Conservation (phyloP, 2,113 vertebrate genomes). For the Danionella cerebrum region DNA sequence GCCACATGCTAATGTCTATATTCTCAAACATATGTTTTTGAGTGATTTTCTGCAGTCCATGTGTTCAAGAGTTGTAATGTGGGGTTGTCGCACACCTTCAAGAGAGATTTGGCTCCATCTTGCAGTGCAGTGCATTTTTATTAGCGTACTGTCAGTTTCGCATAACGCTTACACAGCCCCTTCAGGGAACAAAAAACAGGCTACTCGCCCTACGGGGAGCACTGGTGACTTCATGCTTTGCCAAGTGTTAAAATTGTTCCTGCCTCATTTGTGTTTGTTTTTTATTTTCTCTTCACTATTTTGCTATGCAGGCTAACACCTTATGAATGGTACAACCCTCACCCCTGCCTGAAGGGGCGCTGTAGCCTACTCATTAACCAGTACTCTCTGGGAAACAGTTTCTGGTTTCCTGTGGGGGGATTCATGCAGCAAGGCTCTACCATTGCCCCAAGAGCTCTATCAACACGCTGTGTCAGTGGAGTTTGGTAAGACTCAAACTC, state of each 20-base stretch:
- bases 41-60: conserved; percentile 3
- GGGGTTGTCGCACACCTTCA: background rate
- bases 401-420: conserved; percentile 96
- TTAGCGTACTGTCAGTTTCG: conserved; percentile 16
- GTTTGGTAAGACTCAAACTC: conserved; percentile 79
- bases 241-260: conserved; percentile 37
- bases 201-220: conserved; percentile 38
- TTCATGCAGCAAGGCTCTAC: conserved; percentile 99
- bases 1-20: background rate
- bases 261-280: conserved; percentile 31
- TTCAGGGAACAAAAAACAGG: conserved; percentile 43
- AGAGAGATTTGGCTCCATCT: background rate
- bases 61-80: background rate
- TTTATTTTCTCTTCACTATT: background rate
- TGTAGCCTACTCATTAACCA: conserved; percentile 94
- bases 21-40: background rate
- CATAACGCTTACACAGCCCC: conserved; percentile 5
- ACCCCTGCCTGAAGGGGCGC: conserved; percentile 85
- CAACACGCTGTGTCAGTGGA: conserved; percentile 92
- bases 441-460: conserved; percentile 90
- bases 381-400: conserved; percentile 93
- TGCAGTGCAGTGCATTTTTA: conserved; percentile 13
- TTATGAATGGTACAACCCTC: conserved; percentile 96
- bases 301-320: conserved; percentile 75
- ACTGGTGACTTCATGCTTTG: conserved; percentile 51